Conservation (phyloP, 2,113 vertebrate genomes). For the Myrmecophaga tridactyla region DNA sequence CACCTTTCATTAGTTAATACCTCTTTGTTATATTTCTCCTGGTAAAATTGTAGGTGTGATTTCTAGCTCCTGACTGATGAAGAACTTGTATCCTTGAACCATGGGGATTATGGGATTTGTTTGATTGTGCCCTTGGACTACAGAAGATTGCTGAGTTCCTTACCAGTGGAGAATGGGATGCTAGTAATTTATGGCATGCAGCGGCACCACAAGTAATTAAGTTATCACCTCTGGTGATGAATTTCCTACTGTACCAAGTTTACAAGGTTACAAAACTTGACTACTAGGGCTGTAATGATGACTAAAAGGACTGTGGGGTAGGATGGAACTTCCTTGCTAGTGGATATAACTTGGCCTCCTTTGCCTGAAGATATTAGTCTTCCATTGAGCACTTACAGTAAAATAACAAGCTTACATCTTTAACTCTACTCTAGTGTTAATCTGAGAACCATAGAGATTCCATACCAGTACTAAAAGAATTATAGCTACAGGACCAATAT, state of each 20-base stretch:
- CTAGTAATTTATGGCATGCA: not conserved
- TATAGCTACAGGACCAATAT: not conserved
- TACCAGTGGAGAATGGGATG: not conserved
- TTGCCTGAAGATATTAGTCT: too few relatives aligned
- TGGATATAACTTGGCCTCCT: too few relatives aligned
- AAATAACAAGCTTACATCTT: not conserved
- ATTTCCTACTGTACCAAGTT: not conserved
- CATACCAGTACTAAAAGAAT: not conserved
- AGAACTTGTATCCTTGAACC: not conserved
- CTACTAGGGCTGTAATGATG: not conserved
- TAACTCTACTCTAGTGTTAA: not conserved
- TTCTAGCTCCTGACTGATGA: not conserved
- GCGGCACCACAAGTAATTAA: not conserved
- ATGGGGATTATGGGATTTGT: not conserved
- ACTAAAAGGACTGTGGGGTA: not conserved
- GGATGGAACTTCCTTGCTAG: not conserved
- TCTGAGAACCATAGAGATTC: not conserved
- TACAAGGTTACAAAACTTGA: not conserved
- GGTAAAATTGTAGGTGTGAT: not conserved
- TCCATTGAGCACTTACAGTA: not conserved
- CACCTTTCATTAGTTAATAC: not conserved
- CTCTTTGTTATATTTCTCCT: not conserved
- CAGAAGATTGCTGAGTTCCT: not conserved
- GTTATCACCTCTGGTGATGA: not conserved
- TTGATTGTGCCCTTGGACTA: not conserved